phyloP scores from a whole-genome alignment of 2,797 vertebrate genomes.

The Setipinna tenuifilis region DNA sequence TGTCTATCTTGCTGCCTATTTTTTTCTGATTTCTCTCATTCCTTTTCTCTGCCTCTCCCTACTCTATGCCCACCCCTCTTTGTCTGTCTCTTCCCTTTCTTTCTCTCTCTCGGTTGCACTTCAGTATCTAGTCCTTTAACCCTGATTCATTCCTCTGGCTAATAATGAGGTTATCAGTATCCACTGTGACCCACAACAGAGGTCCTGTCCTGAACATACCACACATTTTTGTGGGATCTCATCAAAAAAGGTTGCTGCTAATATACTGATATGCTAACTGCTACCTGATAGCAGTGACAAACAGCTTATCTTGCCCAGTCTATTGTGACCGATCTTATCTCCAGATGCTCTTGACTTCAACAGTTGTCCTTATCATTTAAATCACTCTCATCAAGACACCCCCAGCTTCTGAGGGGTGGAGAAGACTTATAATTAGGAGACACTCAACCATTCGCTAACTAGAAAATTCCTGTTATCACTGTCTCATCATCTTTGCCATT shows the following conservation, averaged over 20 bases:
- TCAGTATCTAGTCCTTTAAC: not conserved
- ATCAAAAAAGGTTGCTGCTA: not conserved
- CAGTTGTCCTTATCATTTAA: not conserved
- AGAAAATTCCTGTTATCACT: not conserved
- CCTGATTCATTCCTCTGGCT: not conserved
- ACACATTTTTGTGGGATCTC: not conserved
- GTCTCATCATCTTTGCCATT: not conserved
- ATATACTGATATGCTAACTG: not conserved
- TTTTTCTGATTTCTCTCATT: too few relatives aligned
- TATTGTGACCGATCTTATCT: not conserved
- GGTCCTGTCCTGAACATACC: not conserved
- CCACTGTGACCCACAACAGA: not conserved
- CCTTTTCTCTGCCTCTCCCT: too few relatives aligned
- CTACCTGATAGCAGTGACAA: not conserved
- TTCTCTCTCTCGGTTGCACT: not conserved
- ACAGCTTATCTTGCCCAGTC: not conserved
- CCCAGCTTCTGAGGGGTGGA: not conserved
- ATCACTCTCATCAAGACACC: constrained; percentile 9
- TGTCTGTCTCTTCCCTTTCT: not conserved
- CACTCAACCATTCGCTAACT: not conserved
- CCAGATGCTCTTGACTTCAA: constrained; percentile 9
- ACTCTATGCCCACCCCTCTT: not conserved
- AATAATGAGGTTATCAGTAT: not conserved
- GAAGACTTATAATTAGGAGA: not conserved
- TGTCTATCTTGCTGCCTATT: not conserved